Conservation (phyloP, 2,888 invertebrate genomes). For the Pardosa pseudoannulata region DNA sequence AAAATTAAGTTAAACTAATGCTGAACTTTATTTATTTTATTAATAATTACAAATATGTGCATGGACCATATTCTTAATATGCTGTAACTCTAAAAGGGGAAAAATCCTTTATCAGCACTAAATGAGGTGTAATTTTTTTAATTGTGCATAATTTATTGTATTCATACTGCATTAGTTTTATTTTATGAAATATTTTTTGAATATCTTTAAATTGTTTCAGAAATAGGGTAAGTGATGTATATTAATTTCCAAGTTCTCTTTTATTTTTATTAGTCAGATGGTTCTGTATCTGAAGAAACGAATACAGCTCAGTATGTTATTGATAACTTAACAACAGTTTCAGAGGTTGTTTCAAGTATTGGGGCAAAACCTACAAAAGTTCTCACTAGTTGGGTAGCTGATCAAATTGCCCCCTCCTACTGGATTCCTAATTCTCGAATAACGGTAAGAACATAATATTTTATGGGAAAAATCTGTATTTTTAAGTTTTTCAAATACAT, state of each 20-base stretch:
- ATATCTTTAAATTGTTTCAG: too few relatives aligned
- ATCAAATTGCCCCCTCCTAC: slow-evolving; percentile 87
- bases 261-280: slow-evolving; percentile 74
- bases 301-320: slow-evolving; percentile 83
- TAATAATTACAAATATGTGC: background rate
- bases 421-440: slow-evolving; percentile 89
- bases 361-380: slow-evolving; percentile 85
- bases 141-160: too few relatives aligned
- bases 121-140: too few relatives aligned
- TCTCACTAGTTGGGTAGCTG: slow-evolving; percentile 85
- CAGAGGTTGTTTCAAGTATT: slow-evolving; percentile 82
- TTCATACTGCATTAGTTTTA: too few relatives aligned
- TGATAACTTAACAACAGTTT: slow-evolving; percentile 83
- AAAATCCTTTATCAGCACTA: too few relatives aligned
- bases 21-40: background rate
- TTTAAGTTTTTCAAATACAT: too few relatives aligned
- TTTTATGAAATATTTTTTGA: too few relatives aligned
- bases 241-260: background rate
- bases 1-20: background rate
- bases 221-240: too few relatives aligned
- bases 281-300: slow-evolving; percentile 76
- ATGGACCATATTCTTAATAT: too few relatives aligned
- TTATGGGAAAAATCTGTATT: too few relatives aligned
- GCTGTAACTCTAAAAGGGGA: too few relatives aligned
- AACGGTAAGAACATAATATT: slow-evolving; percentile 79